These are phyloP conservation scores for Spicauda simplicius DNA, from an alignment of 2,888 invertebrate genomes.

Conservation along the genomic window DNA sequence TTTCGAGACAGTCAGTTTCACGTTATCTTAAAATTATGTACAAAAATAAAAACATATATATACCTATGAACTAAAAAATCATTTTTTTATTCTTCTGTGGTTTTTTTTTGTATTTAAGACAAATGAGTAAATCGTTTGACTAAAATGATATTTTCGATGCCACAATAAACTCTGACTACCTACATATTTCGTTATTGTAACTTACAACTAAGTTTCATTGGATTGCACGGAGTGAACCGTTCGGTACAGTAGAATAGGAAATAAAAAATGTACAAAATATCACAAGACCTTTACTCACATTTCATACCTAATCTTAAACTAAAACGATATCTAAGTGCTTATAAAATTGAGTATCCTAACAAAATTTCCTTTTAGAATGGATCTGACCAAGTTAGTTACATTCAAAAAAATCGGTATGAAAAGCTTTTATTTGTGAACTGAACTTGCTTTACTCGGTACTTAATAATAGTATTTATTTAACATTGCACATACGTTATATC, in stretches of 20 bases:
- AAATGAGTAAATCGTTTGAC: background rate
- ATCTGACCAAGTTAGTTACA: background rate
- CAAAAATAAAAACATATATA: background rate
- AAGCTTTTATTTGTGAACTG: background rate
- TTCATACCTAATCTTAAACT: background rate
- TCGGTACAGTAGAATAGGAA: background rate
- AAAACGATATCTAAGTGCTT: conserved; percentile 5
- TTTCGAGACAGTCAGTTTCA: background rate
- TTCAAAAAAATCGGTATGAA: background rate
- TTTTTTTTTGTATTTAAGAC: background rate
- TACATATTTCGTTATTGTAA: background rate
- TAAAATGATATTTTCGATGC: background rate
- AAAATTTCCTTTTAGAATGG: background rate
- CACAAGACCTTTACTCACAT: conserved; percentile 14
- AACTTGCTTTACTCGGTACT: background rate
- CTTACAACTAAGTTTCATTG: background rate
- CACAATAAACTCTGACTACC: background rate
- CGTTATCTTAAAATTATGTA: background rate
- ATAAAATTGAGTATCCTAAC: conserved; percentile 15
- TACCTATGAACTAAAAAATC: background rate
- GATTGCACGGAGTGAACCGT: background rate
- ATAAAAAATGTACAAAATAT: conserved; percentile 29
- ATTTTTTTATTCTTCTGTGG: background rate
- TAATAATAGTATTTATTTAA: background rate
- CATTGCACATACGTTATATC: background rate